Evolutionary conservation across 2,113 vertebrate genomes (phyloP), one percentile per base, ranked within the genome.

Genomic region (Aphelocoma coerulescens): DNA sequence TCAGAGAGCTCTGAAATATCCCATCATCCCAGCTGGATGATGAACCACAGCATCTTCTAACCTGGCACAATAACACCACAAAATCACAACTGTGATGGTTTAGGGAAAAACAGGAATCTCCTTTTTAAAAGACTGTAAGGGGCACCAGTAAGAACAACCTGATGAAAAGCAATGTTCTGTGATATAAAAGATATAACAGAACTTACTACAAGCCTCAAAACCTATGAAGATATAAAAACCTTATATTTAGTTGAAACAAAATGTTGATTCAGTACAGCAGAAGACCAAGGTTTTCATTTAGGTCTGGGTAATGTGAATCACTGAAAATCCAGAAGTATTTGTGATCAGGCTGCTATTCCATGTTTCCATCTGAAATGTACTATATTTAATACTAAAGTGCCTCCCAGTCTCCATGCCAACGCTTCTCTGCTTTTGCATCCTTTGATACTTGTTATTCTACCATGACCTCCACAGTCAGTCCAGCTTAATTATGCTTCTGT

Each of bases 381-480:
- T 91, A 78, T 83, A 77, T 87, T 95, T 95, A 95, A 95, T 89
- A 93, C 88, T 49, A 74, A 87, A 89, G 33, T 88, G 44, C 26
- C 54, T 92, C 66, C 37, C 77, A 89, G 81, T 95, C 94, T 91
- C 95, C 93, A 95, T 95, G 91, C 91, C 89, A 93, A 93, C 49
- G n/a, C 84, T 93, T 72, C 58, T 68, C 61, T 63, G 73, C 69
- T 93, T 93, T 92, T 95, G 62, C 84, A 86, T 95, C 81, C 32
- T 95, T 95, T 95, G 87, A 91, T 89, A 89, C 58, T 93, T 94
- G 69, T 91, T 91, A 94, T 91, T 92, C 66, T 82, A 54, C 49
- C 73, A 72, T 92, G 94, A 91, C 87, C 77, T 91, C 85, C 71
- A n/a, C 49, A 87, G 61, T 82, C 77, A 75, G 61, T 85, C 80